These are phyloP conservation scores for Ptychadena robeensis DNA, from an alignment of 2,797 vertebrate species.

Conservation along the genomic window DNA sequence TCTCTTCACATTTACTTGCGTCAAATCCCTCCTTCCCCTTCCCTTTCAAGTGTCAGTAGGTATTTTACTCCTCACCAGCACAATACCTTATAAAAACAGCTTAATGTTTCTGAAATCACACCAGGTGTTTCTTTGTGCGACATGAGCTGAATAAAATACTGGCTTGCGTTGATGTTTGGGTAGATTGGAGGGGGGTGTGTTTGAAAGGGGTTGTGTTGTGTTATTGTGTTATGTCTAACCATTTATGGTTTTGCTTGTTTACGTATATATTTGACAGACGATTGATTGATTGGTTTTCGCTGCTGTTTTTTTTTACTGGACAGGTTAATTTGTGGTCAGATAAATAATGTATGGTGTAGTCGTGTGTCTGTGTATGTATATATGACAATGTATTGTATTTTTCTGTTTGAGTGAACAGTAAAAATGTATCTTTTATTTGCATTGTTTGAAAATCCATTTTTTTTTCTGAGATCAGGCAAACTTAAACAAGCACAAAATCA, in stretches of 20 bases:
- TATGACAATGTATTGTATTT: no score
- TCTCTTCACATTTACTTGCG: constrained; percentile 48
- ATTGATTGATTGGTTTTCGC: no score
- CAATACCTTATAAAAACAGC: constrained; percentile 59
- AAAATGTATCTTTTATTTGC: no score
- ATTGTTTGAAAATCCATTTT: no score
- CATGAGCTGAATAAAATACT: constrained; percentile 29
- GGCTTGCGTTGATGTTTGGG: constrained; percentile 4
- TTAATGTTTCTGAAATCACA: constrained; percentile 51
- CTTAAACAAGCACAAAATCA: no score
- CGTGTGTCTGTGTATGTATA: not conserved
- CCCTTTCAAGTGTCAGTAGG: constrained; percentile 57
- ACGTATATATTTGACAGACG: not conserved
- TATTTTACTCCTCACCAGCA: constrained; percentile 59
- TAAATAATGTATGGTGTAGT: not conserved
- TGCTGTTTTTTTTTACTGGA: not conserved
- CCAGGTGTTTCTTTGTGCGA: constrained; percentile 57
- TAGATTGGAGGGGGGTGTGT: not conserved
- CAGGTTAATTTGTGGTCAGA: not conserved
- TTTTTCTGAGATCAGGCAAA: no score
- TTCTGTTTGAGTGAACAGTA: no score
- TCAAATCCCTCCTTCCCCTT: constrained; percentile 51
- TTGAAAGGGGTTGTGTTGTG: not conserved
- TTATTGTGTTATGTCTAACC: not conserved
- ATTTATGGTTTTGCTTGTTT: not conserved